These are phyloP conservation scores for Rhaphigaster nebulosa DNA, from an alignment of 2,888 invertebrate species.

Conservation along the genomic window DNA sequence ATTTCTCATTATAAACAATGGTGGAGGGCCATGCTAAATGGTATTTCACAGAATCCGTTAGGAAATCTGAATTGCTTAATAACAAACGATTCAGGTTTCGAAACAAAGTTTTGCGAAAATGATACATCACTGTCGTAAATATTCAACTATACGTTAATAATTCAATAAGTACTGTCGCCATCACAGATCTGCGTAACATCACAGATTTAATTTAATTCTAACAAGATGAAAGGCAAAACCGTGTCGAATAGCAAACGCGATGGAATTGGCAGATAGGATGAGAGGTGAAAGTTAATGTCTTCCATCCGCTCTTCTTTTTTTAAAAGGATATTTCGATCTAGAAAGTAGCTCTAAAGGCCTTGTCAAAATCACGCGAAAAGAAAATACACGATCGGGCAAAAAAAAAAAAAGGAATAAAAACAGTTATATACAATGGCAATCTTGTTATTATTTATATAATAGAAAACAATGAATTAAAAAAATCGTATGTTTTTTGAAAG, in stretches of 20 bases:
- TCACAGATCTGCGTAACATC: neutral
- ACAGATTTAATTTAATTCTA: neutral
- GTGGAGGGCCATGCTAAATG: neutral
- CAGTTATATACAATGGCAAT: neutral
- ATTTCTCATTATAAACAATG: neutral
- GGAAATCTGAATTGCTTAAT: neutral
- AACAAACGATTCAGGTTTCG: neutral
- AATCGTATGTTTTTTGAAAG: neutral
- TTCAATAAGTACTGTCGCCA: neutral
- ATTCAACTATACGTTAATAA: neutral
- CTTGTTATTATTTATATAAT: neutral
- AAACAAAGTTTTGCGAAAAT: neutral
- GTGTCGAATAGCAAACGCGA: conserved; percentile 7
- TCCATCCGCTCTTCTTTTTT: conserved; percentile 10
- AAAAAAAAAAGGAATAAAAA: too few species aligned
- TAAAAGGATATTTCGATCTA: conserved; percentile 5
- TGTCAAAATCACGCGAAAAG: neutral
- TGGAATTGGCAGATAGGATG: conserved; percentile 9
- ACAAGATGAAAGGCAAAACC: conserved; percentile 26
- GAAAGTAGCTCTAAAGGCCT: neutral
- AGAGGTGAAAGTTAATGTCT: conserved; percentile 10
- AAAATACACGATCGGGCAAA: neutral
- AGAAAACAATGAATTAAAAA: neutral
- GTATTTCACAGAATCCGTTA: neutral
- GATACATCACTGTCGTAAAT: neutral